Base-by-base conservation (phyloP, 1,140 invertebrate species). In the Zaprionus camerounensis region DNA sequence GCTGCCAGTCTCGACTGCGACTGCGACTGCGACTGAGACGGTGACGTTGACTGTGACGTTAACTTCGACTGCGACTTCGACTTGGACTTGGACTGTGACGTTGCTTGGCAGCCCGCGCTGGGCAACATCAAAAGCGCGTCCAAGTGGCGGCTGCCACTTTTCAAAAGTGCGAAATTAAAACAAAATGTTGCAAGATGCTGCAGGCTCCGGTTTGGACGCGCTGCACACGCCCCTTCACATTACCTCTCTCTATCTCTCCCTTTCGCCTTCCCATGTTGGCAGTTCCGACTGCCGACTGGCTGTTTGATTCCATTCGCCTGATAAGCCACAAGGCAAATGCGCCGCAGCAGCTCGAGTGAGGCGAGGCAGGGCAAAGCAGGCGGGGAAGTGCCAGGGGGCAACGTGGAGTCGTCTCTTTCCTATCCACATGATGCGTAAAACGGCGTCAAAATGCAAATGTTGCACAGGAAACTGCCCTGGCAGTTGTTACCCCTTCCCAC, bases 101-200 rank as follows among this genome's bases (percentile, higher is more conserved):
- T 64, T 57, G 71, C 71, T 63, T 46, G n/a, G 41, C 67, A 76
- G 49, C 49, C 58, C 44, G 6, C 7, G n/a, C 69, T 81, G 78
- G 78, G 70, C 82, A 82, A 90, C 85, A 74, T 88, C 81, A 90
- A 88, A 88, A 88, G 78, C 78, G 77, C 69, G 68, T 78, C 80
- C 84, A 62, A 84, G 78, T 90, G 81, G 78, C 78, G 78, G 78
- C 84, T 90, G 84, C 84, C 84, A 88, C 84, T 84, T 81, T 88
- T 78, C 61, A 79, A 90, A 71, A 88, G 84, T 88, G 84, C 85
- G 85, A 88, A 90, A 88, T 88, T 88, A 90, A 87, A 90, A 88
- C 85, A 88, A 90, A 88, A 88, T 88, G 81, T 84, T 88, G 85
- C 81, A 84, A 88, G 84, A 90, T 90, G 84, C 85, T 88, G 85